These are phyloP conservation scores for Pagrus major DNA, from an alignment of 2,113 vertebrate species.

Conservation along the genomic window DNA sequence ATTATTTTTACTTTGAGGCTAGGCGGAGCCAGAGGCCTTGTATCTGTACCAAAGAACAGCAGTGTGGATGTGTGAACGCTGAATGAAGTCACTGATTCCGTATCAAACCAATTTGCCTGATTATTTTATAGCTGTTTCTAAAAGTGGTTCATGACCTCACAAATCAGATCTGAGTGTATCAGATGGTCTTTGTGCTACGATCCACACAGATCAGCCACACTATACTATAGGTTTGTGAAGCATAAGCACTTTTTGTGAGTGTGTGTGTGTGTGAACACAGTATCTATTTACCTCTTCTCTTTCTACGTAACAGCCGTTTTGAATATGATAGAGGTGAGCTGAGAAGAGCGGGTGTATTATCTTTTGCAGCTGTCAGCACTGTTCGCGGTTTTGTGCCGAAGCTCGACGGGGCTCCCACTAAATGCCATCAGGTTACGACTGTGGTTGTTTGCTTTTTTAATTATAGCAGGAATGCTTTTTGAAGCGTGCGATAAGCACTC, in stretches of 20 bases:
- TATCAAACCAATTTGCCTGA: conserved; percentile 26
- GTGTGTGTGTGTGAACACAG: conserved; percentile 29
- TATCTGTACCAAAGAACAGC: conserved; percentile 18
- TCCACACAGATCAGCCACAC: conserved; percentile 22
- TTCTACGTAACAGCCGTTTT: conserved; percentile 53
- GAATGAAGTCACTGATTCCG: conserved; percentile 6
- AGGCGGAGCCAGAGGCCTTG: conserved; percentile 32
- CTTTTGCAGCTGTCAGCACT: conserved; percentile 76
- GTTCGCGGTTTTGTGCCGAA: conserved; percentile 61
- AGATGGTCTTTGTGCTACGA: conserved; percentile 8
- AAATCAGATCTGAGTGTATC: conserved; percentile 1
- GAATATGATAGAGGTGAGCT: conserved; percentile 66
- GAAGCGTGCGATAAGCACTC: conserved; percentile 73
- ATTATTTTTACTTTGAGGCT: conserved; percentile 60
- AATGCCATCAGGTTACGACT: conserved; percentile 75
- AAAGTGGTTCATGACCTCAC: conserved; percentile 1
- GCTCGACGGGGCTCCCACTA: conserved; percentile 54
- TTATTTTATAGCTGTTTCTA: conserved; percentile 30
- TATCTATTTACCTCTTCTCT: conserved; percentile 52
- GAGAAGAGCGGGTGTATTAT: conserved; percentile 69
- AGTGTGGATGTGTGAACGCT: background rate
- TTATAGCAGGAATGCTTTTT: conserved; percentile 69
- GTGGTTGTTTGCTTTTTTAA: conserved; percentile 66
- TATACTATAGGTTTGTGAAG: conserved; percentile 30
- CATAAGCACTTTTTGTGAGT: conserved; percentile 40